Conservation (phyloP, 2,888 invertebrate species). For the Stenodema calcarata region DNA sequence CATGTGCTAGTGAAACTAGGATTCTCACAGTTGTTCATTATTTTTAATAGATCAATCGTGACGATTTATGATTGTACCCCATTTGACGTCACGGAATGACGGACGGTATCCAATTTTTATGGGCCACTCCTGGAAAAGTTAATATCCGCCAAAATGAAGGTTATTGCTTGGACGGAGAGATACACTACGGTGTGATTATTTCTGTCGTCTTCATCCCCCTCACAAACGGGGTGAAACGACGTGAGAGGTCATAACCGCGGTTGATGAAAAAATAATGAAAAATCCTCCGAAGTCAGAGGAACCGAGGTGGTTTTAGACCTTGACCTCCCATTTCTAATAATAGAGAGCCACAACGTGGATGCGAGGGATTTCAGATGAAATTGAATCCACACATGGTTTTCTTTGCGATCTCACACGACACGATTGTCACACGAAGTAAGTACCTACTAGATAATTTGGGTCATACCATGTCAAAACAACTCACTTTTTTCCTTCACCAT, state of each 20-base stretch:
- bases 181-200: neutral
- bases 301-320: neutral
- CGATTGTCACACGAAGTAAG: no score
- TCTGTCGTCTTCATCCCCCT: neutral
- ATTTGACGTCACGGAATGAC: neutral
- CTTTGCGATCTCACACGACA: no score
- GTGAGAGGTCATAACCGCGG: slow-evolving; percentile 26
- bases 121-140: neutral
- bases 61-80: no score
- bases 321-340: slow-evolving; percentile 23
- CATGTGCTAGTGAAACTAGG: no score
- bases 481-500: no score
- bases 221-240: neutral
- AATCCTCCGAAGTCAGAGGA: neutral
- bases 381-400: no score
- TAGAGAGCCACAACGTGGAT: neutral
- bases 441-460: no score
- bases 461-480: no score
- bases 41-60: no score
- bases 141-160: neutral
- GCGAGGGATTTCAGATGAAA: neutral
- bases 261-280: slow-evolving; percentile 44
- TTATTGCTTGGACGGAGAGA: neutral
- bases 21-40: no score
- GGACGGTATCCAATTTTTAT: neutral